Percentiles rank a stretch among this genome's conserved stretches.
Evolutionary conservation across 2,888 invertebrate species (phyloP).

Genomic region (Amphimallon solstitiale): DNA sequence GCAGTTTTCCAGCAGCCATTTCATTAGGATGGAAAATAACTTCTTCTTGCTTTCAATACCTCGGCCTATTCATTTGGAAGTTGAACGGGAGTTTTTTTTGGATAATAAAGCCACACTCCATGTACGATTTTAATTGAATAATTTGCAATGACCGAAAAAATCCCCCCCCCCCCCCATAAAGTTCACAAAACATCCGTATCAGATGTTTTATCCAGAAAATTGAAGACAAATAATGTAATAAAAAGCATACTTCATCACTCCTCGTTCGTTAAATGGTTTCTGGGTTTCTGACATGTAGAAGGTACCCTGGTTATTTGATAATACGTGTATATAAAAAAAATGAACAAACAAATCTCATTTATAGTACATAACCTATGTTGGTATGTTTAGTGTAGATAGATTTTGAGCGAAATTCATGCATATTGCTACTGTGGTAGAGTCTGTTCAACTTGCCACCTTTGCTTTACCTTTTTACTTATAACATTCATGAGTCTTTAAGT

Average conservation of each 20-base stretch:
- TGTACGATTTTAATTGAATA: conserved; percentile 45
- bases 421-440: conserved; percentile 42
- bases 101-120: conserved; percentile 45
- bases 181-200: conserved; percentile 49
- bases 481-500: conserved; percentile 44
- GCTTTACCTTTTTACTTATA: conserved; percentile 43
- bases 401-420: conserved; percentile 42
- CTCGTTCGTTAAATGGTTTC: conserved; percentile 49
- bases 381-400: conserved; percentile 48
- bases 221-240: conserved; percentile 38
- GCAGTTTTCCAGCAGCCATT: conserved; percentile 4
- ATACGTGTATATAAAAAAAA: conserved; percentile 49
- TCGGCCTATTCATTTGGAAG: conserved; percentile 30
- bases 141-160: conserved; percentile 45
- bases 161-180: conserved; percentile 47
- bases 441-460: conserved; percentile 16
- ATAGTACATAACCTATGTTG: conserved; percentile 49
- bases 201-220: conserved; percentile 33
- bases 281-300: conserved; percentile 50
- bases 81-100: too few species aligned
- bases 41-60: conserved; percentile 14
- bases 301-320: conserved; percentile 43
- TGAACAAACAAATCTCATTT: conserved; percentile 47
- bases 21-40: neutral
- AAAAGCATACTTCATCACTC: too few species aligned